These are phyloP conservation scores for Zingel zingel DNA, from an alignment of 2,113 vertebrate species.

Conservation along the genomic window DNA sequence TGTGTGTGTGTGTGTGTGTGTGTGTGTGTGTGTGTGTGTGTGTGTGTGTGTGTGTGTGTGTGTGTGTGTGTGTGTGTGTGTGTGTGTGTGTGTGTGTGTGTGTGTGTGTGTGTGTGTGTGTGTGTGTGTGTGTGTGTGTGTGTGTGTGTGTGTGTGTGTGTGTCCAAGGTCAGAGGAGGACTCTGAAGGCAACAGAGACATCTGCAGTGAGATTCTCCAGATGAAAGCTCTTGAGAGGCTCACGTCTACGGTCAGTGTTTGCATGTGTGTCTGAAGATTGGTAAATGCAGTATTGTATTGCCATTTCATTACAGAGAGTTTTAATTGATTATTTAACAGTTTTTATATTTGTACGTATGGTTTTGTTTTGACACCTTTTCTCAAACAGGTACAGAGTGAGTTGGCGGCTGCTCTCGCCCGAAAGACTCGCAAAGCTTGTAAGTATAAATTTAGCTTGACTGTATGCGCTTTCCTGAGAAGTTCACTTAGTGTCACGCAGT, in stretches of 20 bases:
- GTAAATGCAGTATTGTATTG: not conserved
- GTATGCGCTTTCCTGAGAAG: not conserved
- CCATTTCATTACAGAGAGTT: not conserved
- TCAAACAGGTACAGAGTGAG: conserved; percentile 92
- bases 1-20: conserved; percentile 29
- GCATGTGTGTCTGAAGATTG: conserved; percentile 10
- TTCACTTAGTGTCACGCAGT: no score
- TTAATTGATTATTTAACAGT: not conserved
- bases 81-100: conserved; percentile 26
- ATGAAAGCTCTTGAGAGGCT: conserved; percentile 92
- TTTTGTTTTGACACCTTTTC: conserved; percentile 3
- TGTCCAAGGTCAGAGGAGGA: conserved; percentile 88
- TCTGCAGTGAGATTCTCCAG: conserved; percentile 92
- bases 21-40: conserved; percentile 35
- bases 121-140: not conserved
- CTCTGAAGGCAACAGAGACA: conserved; percentile 91
- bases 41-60: conserved; percentile 35
- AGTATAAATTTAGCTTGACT: conserved; percentile 73
- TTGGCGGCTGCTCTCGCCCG: conserved; percentile 94
- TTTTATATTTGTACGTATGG: not conserved
- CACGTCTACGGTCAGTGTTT: conserved; percentile 88
- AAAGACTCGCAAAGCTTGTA: conserved; percentile 95
- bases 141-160: conserved; percentile 25
- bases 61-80: conserved; percentile 31
- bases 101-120: conserved; percentile 29